A percentile compares a stretch with the other conserved stretches of the same genome.
phyloP scores from a whole-genome alignment of 2,888 invertebrate genomes.

The Bugula neritina region DNA sequence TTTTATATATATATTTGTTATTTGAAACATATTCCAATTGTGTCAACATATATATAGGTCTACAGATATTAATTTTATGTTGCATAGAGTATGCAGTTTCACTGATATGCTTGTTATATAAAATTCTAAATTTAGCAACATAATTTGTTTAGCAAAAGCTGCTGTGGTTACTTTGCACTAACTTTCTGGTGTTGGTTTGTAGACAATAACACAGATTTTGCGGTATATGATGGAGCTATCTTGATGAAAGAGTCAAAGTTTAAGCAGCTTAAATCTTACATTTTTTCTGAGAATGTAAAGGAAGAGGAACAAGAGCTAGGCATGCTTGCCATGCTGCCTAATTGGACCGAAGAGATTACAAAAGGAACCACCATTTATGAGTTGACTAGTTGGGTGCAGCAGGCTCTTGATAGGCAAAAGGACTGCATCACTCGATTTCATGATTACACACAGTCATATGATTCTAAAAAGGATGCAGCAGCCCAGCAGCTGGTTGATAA shows the following conservation, averaged over 20 bases:
- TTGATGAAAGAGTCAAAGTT: not conserved
- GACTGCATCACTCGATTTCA: not conserved
- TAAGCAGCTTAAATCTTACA: not conserved
- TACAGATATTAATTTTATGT: too few species aligned
- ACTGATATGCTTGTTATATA: too few species aligned
- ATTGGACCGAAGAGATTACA: not conserved
- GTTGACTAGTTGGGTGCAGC: not conserved
- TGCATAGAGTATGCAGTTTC: too few species aligned
- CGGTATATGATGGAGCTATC: not conserved
- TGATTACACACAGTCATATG: not conserved
- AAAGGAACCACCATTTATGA: not conserved
- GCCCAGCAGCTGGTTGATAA: not conserved
- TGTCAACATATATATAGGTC: too few species aligned
- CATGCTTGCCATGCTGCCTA: not conserved
- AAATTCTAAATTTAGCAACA: too few species aligned
- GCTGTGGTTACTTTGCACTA: too few species aligned
- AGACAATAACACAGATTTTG: not conserved
- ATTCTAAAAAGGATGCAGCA: not conserved
- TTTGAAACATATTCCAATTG: too few species aligned
- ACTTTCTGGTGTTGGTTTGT: too few species aligned
- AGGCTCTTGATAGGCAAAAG: not conserved
- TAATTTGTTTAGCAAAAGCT: too few species aligned
- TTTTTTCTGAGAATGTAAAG: not conserved
- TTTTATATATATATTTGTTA: too few species aligned
- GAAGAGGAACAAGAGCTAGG: not conserved